Conservation (phyloP, 2,888 invertebrate genomes). For the Cantharis lateralis region DNA sequence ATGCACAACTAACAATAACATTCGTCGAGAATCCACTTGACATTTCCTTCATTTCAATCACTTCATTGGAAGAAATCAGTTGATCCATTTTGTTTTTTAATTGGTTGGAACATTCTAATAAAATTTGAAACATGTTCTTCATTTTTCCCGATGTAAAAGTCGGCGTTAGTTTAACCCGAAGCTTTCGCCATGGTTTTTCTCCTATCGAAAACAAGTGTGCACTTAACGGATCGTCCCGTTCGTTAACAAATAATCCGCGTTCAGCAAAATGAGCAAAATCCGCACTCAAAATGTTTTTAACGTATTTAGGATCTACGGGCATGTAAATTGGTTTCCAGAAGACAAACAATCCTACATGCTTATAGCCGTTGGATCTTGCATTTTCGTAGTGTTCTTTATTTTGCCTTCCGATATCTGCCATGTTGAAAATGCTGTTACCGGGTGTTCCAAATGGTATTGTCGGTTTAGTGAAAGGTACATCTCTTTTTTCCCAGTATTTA, state of each 20-base stretch:
- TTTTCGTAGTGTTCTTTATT: background rate
- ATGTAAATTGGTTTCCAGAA: constrained; percentile 20
- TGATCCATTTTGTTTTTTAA: constrained; percentile 18
- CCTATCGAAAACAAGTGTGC: constrained; percentile 60
- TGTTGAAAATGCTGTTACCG: background rate
- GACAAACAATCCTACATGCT: background rate
- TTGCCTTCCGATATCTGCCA: background rate
- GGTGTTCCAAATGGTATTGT: constrained; percentile 17
- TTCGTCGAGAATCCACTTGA: constrained; percentile 63
- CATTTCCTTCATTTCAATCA: constrained; percentile 49
- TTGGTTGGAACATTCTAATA: constrained; percentile 17
- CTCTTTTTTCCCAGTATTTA: constrained; percentile 27
- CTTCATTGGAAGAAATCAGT: background rate
- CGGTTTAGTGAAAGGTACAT: constrained; percentile 14
- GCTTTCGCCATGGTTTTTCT: constrained; percentile 62
- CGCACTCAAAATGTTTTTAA: constrained; percentile 57
- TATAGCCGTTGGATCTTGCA: background rate
- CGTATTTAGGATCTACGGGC: constrained; percentile 23
- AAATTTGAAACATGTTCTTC: constrained; percentile 32
- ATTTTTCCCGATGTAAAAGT: constrained; percentile 37
- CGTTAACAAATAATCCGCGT: constrained; percentile 62
- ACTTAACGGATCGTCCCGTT: constrained; percentile 61
- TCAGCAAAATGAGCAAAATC: constrained; percentile 66
- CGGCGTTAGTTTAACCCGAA: constrained; percentile 43
- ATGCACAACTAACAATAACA: constrained; percentile 62